Base-by-base conservation (phyloP, 1,140 invertebrate species). In the Zaprionus vittiger region DNA sequence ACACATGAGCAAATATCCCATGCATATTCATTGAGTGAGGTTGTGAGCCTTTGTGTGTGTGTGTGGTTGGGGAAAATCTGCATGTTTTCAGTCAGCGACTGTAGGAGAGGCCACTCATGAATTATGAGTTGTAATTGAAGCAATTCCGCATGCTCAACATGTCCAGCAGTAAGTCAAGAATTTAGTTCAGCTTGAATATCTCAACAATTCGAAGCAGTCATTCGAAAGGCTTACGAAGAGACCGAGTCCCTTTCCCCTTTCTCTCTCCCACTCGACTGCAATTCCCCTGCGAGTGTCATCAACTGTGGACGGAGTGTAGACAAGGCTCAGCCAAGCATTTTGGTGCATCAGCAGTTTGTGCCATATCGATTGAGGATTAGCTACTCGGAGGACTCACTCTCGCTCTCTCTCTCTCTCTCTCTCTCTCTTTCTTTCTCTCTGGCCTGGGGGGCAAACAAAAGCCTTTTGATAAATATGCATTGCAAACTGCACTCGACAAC, bases 111-210 rank as follows among this genome's bases (percentile, higher is more conserved):
- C 62, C 74, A 75, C 65, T 79, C 72, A 78, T 79, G 66, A 79
- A 79, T 79, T 75, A 79, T 79, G 76, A 75, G 72, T 70, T 69
- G 76, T 75, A 79, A 79, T 79, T 79, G 76, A 75, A 79, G 74
- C 72, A 60, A 60, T 65, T 57, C 44, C 44, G 31, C 28, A 65
- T 28, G 54, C 54, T 56, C 26, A 55, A 28, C 34, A 37, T 22
- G 2, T 22, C 28, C 60, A 26, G 7, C 38, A 11, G 20, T 14
- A 60, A 41, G 34, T 24, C 20, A 62, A 62, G 26, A 62, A 66
- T n/a, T 55, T 22, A 41, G 38, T 47, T 47, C n/a, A 47, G 41
- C 20, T 37, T 34, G 47, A 54, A 52, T 54, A 52, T 64, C 63
- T 55, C 60, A 62, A 62, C 60, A 44, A 62, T 14, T 65, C 37